Evolutionary conservation across 2,797 vertebrate genomes (phyloP), one percentile per base, ranked within the genome.

Genomic region (Psittacula echo): DNA sequence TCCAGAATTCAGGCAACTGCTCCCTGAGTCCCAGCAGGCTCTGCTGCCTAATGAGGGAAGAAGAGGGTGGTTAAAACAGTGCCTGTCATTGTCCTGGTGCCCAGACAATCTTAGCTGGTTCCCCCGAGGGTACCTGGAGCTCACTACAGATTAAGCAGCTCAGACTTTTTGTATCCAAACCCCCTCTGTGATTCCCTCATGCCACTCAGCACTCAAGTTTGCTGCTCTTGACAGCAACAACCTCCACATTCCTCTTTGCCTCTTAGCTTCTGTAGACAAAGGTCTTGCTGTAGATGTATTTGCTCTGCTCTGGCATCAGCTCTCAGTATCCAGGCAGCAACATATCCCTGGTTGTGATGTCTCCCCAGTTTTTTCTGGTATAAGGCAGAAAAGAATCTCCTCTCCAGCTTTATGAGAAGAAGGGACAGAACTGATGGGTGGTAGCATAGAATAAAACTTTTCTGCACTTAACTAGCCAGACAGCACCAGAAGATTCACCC

Each of bases 1-100:
- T 91, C 97, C 97, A 97, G 64, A 93, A 96, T 39, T 94, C 86
- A 4, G 95, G 85, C 39, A 88, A 88, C 85, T 79, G 77, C 1
- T 95, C 78, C 27, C 73, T 62, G 23, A 89, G 41, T 27, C 76
- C 94, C 58, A 74, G 45, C 22, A 84, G 56, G 50, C 62, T 45
- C 56, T 89, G 81, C 68, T 95, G 73, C 79, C 97, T 98, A 78
- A 51, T 2, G 1, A 53, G 5, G 53, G 32, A 41, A 22, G 11
- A 32, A 79, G 65, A 85, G 5, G 2, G 22, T 37, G 4, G 50
- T 95, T 90, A 83, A 89, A 89, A 15, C 17, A 72, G 12, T 21
- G 23, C 41, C 75, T 81, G 60, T 39, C 66, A 47, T 54, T 82
- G 15, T 16, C 27, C 66, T 2, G 2, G 23, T 39, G 44, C n/a